Conservation (phyloP, 2,113 vertebrate genomes). For the Corythornis madagascariensis region DNA sequence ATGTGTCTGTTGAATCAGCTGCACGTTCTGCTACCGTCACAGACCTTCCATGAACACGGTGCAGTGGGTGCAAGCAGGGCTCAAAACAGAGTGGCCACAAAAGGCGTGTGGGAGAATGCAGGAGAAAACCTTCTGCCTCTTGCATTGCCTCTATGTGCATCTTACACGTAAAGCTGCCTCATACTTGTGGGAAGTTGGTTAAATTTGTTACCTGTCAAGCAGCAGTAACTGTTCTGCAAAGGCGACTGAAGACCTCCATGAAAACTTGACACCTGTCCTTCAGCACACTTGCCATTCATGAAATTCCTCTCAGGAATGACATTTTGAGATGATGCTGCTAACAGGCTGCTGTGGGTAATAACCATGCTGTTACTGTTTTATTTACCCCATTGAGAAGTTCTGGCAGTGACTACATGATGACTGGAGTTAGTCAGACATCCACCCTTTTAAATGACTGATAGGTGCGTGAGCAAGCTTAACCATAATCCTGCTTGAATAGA, state of each 20-base stretch:
- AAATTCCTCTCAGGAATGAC: neutral
- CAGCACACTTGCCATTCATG: neutral
- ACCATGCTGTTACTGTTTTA: neutral
- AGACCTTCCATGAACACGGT: neutral
- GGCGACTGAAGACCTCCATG: neutral
- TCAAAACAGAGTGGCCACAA: neutral
- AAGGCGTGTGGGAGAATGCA: accelerated
- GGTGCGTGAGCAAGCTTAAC: conserved; percentile 1
- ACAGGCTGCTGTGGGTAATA: neutral
- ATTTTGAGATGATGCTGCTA: conserved; percentile 6
- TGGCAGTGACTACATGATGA: conserved; percentile 40
- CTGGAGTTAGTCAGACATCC: conserved; percentile 55
- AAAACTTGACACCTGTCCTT: neutral
- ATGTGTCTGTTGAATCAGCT: neutral
- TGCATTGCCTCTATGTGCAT: neutral
- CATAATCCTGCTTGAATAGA: neutral
- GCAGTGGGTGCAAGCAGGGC: neutral
- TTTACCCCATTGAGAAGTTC: conserved; percentile 19
- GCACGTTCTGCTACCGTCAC: neutral
- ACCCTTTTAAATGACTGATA: neutral
- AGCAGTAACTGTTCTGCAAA: neutral
- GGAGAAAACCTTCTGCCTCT: neutral
- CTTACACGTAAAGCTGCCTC: neutral
- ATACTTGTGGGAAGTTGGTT: neutral
- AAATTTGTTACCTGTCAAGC: neutral